A percentile compares a stretch with the other conserved stretches of the same genome.
These are phyloP conservation scores for Tapirus terrestris DNA, from an alignment of 2,113 vertebrate genomes.

Conservation along the genomic window DNA sequence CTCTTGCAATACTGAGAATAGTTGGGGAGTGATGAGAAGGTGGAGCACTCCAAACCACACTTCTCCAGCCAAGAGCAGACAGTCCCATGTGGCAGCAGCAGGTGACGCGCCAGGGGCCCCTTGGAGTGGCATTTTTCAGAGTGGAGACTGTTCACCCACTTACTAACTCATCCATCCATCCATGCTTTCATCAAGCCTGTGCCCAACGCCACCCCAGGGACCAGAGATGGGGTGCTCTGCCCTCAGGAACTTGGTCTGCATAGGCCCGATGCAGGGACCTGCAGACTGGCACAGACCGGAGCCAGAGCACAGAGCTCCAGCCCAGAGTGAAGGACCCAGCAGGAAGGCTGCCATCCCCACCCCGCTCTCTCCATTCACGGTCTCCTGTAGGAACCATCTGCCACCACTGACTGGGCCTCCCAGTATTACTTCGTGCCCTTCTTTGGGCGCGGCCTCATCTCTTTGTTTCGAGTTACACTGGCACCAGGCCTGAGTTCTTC, in stretches of 20 bases:
- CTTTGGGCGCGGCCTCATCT: background rate
- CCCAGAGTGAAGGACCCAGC: rapidly evolving
- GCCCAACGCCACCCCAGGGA: background rate
- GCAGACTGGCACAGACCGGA: background rate
- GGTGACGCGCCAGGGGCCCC: background rate
- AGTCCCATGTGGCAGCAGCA: background rate
- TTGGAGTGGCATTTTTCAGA: background rate
- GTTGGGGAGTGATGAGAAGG: background rate
- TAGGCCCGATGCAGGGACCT: background rate
- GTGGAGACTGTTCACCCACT: background rate
- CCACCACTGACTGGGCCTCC: background rate
- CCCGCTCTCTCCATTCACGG: background rate
- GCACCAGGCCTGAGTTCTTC: background rate
- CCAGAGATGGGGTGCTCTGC: background rate
- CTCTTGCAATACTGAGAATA: background rate
- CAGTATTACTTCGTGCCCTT: background rate
- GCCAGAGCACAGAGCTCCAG: background rate
- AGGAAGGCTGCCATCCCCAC: background rate
- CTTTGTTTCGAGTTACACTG: background rate
- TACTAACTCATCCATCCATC: background rate
- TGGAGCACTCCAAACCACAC: background rate
- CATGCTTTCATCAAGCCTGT: background rate
- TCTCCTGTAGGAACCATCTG: background rate
- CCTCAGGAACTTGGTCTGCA: background rate
- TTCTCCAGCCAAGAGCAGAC: background rate